These are phyloP conservation scores for Chymomyza amoena DNA, from an alignment of 2,888 invertebrate species.

Conservation along the genomic window DNA sequence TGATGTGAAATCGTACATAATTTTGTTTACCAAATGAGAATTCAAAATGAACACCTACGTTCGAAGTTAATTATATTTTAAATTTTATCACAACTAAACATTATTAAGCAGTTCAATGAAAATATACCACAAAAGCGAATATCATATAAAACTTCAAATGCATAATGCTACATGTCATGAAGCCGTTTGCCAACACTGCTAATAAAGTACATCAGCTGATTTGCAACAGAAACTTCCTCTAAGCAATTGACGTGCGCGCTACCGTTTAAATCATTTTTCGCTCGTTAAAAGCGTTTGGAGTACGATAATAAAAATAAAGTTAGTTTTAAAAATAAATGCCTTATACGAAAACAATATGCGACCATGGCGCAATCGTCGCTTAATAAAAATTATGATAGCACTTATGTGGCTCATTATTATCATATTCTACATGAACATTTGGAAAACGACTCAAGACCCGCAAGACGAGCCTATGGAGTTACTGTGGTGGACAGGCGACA, in stretches of 20 bases:
- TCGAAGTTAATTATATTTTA: too few species aligned
- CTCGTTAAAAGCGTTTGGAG: neutral
- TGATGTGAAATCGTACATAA: neutral
- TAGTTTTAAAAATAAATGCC: neutral
- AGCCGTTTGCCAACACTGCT: slow-evolving; percentile 31
- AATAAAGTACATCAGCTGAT: neutral
- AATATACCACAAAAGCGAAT: too few species aligned
- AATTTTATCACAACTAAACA: too few species aligned
- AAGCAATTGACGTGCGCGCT: slow-evolving; percentile 21
- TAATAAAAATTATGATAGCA: neutral
- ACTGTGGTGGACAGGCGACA: slow-evolving; percentile 51
- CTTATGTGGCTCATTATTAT: slow-evolving; percentile 38
- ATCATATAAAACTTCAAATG: too few species aligned
- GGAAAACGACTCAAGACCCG: neutral
- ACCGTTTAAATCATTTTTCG: slow-evolving; percentile 26
- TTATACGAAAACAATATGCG: slow-evolving; percentile 12
- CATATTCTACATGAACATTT: neutral
- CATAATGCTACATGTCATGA: too few species aligned
- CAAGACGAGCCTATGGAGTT: slow-evolving; percentile 19
- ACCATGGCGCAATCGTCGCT: slow-evolving; percentile 33
- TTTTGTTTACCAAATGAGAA: too few species aligned
- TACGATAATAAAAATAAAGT: neutral
- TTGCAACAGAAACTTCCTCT: slow-evolving; percentile 2
- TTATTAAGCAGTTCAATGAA: too few species aligned
- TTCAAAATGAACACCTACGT: too few species aligned